Conservation (phyloP, 2,113 vertebrate genomes). For the Triplophysa rosa region DNA sequence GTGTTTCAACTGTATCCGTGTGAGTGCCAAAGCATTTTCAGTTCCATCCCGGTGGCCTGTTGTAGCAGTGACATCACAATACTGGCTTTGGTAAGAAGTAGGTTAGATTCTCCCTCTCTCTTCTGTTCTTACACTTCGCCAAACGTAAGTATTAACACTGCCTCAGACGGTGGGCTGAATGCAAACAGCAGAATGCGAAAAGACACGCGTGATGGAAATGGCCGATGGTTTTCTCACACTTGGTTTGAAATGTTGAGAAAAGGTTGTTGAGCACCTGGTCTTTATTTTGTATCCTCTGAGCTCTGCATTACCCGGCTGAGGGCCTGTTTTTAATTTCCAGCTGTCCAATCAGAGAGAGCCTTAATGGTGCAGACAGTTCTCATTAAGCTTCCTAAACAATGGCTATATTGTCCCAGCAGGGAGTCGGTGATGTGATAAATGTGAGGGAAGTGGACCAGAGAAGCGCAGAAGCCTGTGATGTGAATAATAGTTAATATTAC, state of each 20-base stretch:
- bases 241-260: conserved; percentile 41
- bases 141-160: conserved; percentile 71
- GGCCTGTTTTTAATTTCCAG: conserved; percentile 63
- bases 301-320: conserved; percentile 37
- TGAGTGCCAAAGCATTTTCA: conserved; percentile 79
- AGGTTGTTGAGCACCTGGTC: background rate
- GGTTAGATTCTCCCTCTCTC: conserved; percentile 61
- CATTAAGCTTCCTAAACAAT: conserved; percentile 8
- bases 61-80: conserved; percentile 83
- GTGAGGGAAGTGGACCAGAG: background rate
- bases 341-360: conserved; percentile 10
- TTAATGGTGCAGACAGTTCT: background rate
- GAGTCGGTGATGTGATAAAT: background rate
- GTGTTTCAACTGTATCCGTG: conserved; percentile 82
- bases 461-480: background rate
- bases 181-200: background rate
- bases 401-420: background rate
- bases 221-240: conserved; percentile 45
- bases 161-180: background rate
- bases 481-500: background rate
- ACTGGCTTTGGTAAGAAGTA: conserved; percentile 76
- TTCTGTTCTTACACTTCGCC: conserved; percentile 51
- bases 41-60: conserved; percentile 76
- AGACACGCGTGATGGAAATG: background rate
- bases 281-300: background rate